Base-by-base conservation (phyloP, 2,888 invertebrate genomes). In the Poecilobothrus nobilitatus region DNA sequence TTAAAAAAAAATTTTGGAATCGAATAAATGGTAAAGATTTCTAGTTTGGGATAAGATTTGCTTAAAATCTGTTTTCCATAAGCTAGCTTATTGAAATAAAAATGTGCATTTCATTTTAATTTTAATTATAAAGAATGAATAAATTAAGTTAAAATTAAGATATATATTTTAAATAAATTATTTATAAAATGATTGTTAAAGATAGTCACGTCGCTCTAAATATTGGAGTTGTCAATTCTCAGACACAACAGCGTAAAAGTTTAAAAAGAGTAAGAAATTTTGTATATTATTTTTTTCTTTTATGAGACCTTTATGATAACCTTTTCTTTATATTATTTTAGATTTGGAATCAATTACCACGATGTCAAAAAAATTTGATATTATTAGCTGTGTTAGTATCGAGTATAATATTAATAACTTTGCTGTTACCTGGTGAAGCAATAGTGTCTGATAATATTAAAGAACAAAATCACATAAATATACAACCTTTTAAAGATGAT, bases 291-390 rank as follows among this genome's bases (percentile, higher is more conserved):
- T 27, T 27, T 27, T 27, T 27, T 27, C 3, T 27, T 37, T 10
- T 37, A 37, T 8, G 1, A 8, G 8, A 37, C 2, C 12, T 37
- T 37, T 37, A 15, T 53, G 53, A 53, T 53, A 53, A 53, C 53
- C 53, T 53, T 53, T 37, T 37, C 4, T 7, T 37, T 37, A 27
- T 66, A 27, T 68, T 63, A 65, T 68, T 63, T 69, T 81, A 94
- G 94, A 86, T 88, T 83, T 94, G 94, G 94, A 93, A 94, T 80
- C 90, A 90, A 74, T 82, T 94, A 69, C 93, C 94, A 21, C 86
- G 93, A 74, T 87, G 93, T 76, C 94, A 94, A 79, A 86, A 91
- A 73, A 92, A 91, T 76, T 83, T 92, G 74, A 84, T 90, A 67
- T 89, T 91, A 76, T 87, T 90, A 74, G 76, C 86, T 70, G 73